phyloP scores from a whole-genome alignment of 2,888 invertebrate genomes.

The Adineta ricciae region DNA sequence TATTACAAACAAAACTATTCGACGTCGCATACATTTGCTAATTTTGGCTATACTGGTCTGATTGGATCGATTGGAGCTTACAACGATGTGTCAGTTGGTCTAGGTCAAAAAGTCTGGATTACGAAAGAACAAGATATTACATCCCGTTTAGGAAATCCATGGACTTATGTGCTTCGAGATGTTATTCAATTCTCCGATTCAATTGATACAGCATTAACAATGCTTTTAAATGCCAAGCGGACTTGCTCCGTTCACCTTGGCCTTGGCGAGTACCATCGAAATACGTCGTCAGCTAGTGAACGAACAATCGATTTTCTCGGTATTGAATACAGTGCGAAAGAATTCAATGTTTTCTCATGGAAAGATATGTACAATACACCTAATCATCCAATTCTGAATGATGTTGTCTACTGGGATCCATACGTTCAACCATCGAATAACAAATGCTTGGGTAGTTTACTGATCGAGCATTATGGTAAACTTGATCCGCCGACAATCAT shows the following conservation, averaged over 20 bases:
- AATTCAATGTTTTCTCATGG: not conserved
- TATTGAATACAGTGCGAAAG: not conserved
- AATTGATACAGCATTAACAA: not conserved
- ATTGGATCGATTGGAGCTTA: not conserved
- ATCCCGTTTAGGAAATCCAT: not conserved
- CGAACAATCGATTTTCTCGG: not conserved
- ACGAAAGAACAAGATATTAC: not conserved
- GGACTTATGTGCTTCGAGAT: not conserved
- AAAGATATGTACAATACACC: not conserved
- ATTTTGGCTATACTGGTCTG: not conserved
- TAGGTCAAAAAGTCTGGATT: constrained; percentile 13
- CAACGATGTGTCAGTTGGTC: not conserved
- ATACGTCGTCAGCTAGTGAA: not conserved
- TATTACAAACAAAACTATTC: not conserved
- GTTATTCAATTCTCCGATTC: not conserved
- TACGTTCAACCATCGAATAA: not conserved
- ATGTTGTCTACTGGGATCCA: constrained; percentile 6
- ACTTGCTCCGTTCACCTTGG: not conserved
- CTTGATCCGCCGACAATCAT: not conserved
- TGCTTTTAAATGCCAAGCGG: not conserved
- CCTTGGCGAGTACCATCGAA: not conserved
- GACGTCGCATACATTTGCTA: not conserved
- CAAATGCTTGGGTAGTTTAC: not conserved
- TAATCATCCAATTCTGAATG: not conserved
- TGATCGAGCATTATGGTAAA: not conserved